phyloP scores from a whole-genome alignment of 2,888 invertebrate genomes.

The Acleris holmiana region DNA sequence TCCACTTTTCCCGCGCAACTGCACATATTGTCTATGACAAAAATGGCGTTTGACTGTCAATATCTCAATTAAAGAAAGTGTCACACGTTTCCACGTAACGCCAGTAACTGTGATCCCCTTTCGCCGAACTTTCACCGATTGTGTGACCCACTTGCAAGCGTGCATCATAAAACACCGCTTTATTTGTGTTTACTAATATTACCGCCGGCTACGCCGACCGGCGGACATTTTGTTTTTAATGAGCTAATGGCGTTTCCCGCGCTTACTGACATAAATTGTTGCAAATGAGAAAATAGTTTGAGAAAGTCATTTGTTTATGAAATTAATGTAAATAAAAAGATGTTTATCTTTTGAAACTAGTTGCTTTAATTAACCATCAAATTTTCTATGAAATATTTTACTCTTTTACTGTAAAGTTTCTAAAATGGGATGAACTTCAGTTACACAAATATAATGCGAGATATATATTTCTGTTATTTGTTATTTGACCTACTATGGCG shows the following conservation, averaged over 20 bases:
- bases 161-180: constrained; percentile 36
- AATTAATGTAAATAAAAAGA: background rate
- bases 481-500: constrained; percentile 27
- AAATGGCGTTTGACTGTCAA: constrained; percentile 38
- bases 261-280: constrained; percentile 10
- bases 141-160: constrained; percentile 61
- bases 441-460: background rate
- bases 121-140: constrained; percentile 76
- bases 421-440: background rate
- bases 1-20: constrained; percentile 31
- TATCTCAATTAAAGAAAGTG: constrained; percentile 67
- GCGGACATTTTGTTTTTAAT: constrained; percentile 30
- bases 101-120: constrained; percentile 78
- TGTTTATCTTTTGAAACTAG: no score
- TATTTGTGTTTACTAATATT: constrained; percentile 38
- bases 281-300: background rate
- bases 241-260: constrained; percentile 32
- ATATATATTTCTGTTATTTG: constrained; percentile 3
- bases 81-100: constrained; percentile 73
- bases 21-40: constrained; percentile 31
- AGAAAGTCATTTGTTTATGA: constrained; percentile 7
- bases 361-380: background rate
- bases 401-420: background rate
- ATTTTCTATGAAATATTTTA: background rate
- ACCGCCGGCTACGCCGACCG: constrained; percentile 26